phyloP scores from a whole-genome alignment of 2,888 invertebrate genomes.

The Pheosia gnoma region DNA sequence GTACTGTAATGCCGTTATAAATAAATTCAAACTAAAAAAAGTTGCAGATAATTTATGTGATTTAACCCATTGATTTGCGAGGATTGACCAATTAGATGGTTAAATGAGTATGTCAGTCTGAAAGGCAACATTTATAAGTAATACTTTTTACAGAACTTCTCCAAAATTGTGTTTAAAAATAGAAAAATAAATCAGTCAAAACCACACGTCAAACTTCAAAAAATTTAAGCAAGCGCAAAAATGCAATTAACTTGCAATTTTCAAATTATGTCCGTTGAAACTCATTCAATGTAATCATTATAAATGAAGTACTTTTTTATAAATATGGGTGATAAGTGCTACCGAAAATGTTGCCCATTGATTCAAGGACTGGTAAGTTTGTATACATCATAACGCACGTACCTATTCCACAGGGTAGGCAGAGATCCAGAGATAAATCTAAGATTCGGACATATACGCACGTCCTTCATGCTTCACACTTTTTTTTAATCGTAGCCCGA shows the following conservation, averaged over 20 bases:
- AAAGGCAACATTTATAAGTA: not conserved
- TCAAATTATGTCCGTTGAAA: not conserved
- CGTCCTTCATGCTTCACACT: not conserved
- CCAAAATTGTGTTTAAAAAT: not conserved
- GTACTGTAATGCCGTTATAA: no score
- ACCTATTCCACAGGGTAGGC: no score
- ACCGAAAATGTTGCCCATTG: slow-evolving; percentile 39
- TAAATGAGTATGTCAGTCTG: no score
- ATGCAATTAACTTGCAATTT: not conserved
- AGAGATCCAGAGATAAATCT: no score
- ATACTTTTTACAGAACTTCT: not conserved
- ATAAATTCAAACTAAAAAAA: no score
- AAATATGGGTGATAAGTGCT: slow-evolving; percentile 39
- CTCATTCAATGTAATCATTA: slow-evolving; percentile 19
- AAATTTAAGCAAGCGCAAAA: not conserved
- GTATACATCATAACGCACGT: not conserved
- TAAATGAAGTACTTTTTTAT: slow-evolving; percentile 13
- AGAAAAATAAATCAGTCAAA: not conserved
- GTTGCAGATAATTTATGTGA: no score
- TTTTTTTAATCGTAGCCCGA: not conserved
- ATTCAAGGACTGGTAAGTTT: slow-evolving; percentile 38
- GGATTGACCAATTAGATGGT: no score
- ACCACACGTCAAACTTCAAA: not conserved
- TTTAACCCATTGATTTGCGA: no score
- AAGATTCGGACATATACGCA: no score